Percentiles rank a stretch among this genome's conserved stretches.
Evolutionary conservation across 1,140 invertebrate species (phyloP).

Genomic region (Trichonephila clavata): DNA sequence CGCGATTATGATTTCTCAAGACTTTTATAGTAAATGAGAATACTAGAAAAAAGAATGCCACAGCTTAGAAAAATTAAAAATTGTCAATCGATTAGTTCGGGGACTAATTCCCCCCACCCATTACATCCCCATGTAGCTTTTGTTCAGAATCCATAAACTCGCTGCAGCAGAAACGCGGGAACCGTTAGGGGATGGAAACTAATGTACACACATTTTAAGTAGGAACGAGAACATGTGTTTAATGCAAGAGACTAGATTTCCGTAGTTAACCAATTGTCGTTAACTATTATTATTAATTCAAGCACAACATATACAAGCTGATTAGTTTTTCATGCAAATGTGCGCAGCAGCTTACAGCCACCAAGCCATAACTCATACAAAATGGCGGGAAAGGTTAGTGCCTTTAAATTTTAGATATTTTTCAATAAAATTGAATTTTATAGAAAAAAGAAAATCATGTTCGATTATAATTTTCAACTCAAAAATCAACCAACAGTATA

Average conservation of each 20-base stretch:
- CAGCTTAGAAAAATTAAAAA: conserved; percentile 66
- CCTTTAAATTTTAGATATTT: conserved; percentile 77
- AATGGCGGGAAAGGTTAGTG: conserved; percentile 77
- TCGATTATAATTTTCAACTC: conserved; percentile 15
- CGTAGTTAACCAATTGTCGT: conserved; percentile 24
- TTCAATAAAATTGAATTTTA: conserved; percentile 64
- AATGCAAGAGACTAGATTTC: neutral
- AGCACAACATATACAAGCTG: conserved; percentile 52
- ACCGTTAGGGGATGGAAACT: conserved; percentile 39
- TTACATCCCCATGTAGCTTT: conserved; percentile 73
- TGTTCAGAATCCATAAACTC: conserved; percentile 72
- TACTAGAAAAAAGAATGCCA: conserved; percentile 4
- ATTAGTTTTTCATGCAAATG: conserved; percentile 77
- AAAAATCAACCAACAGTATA: conserved; percentile 41
- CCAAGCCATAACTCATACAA: conserved; percentile 77
- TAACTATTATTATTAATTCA: conserved; percentile 44
- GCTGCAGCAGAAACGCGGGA: conserved; percentile 73
- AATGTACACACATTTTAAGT: conserved; percentile 12
- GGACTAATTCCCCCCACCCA: conserved; percentile 73
- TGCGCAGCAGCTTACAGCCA: conserved; percentile 74
- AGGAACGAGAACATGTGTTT: conserved; percentile 4
- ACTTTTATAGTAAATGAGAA: neutral
- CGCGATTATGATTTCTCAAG: neutral
- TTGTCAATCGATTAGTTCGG: conserved; percentile 74
- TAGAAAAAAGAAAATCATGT: conserved; percentile 20